These are phyloP conservation scores for Miniopterus natalensis DNA, from an alignment of 2,113 vertebrate species.

Conservation along the genomic window DNA sequence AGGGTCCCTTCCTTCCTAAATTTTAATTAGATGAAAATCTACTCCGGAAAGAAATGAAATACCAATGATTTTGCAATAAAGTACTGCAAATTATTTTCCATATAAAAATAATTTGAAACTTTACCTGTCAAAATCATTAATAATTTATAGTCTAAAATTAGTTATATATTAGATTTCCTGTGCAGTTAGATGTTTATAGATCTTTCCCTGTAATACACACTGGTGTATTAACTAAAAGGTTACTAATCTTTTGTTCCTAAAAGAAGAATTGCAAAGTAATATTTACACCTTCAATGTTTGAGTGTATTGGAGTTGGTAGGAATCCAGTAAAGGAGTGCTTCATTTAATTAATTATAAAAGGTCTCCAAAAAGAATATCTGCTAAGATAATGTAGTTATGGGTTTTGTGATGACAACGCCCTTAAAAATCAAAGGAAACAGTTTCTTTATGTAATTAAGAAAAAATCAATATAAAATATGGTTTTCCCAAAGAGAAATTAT, in stretches of 20 bases:
- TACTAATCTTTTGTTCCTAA: constrained; percentile 57
- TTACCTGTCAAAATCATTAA: constrained; percentile 61
- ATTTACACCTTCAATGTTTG: neutral
- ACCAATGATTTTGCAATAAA: constrained; percentile 45
- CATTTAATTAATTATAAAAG: constrained; percentile 46
- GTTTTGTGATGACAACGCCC: neutral
- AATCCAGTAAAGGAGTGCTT: constrained; percentile 23
- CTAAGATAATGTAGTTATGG: neutral
- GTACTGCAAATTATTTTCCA: neutral
- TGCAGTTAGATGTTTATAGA: neutral
- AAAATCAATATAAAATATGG: constrained; percentile 45
- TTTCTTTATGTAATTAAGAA: neutral
- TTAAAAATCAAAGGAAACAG: neutral
- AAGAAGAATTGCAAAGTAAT: constrained; percentile 47
- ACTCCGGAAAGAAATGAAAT: constrained; percentile 54
- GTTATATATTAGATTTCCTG: constrained; percentile 40
- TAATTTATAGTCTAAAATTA: constrained; percentile 56
- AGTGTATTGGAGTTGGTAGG: neutral
- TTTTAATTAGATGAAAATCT: constrained; percentile 67
- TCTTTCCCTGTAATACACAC: constrained; percentile 5
- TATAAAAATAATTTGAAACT: constrained; percentile 52
- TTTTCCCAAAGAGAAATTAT: constrained; percentile 22
- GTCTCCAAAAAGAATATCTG: constrained; percentile 11
- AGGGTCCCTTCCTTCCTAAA: constrained; percentile 48
- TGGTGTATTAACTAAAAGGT: constrained; percentile 55